Evolutionary conservation across 2,797 vertebrate genomes (phyloP), one percentile per base, ranked within the genome.

Genomic region (Kryptopterus vitreolus): DNA sequence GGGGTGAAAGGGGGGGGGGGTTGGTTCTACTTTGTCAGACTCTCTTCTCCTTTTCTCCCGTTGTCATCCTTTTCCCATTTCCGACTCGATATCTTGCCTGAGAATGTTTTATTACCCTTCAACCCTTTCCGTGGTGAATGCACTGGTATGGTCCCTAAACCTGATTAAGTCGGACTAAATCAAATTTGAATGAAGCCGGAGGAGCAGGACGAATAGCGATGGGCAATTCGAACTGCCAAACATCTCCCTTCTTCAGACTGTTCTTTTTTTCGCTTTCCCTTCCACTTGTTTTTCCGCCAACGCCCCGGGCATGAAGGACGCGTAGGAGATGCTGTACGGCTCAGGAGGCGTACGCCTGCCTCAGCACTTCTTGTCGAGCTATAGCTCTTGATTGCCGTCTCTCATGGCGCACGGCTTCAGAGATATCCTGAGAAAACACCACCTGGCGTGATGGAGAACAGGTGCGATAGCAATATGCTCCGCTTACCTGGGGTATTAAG

Each of bases 141-240:
- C 59, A 78, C 68, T 75, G 77, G 75, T 72, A 73, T 68, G 61
- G 74, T 90, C 86, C 89, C 90, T 88, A 89, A 90, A 90, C 87
- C 83, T 87, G 90, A 92, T 92, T 89, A 89, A 88, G 90, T 81
- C 83, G 57, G 79, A 79, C 85, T 86, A 87, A 88, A 92, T 91
- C 91, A 86, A 87, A 90, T 91, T 92, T 90, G 87, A 88, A 90
- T 86, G 85, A 90, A 89, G 86, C 88, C 79, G 79, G 77, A 75
- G 50, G 46, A 80, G 63, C 43, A 65, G 79, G 66, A 78, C 79
- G 70, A 24, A 71, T 82, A 77, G 75, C 76, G 77, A 76, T 24
- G n/a, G 63, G 46, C 26, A 52, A 79, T 62, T 79, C 18, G 35
- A 53, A 68, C 77, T 52, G 77, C 57, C 58, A 75, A 43, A 82